Conservation (phyloP, 2,888 invertebrate species). For the Drosophila cyrtoloma region DNA sequence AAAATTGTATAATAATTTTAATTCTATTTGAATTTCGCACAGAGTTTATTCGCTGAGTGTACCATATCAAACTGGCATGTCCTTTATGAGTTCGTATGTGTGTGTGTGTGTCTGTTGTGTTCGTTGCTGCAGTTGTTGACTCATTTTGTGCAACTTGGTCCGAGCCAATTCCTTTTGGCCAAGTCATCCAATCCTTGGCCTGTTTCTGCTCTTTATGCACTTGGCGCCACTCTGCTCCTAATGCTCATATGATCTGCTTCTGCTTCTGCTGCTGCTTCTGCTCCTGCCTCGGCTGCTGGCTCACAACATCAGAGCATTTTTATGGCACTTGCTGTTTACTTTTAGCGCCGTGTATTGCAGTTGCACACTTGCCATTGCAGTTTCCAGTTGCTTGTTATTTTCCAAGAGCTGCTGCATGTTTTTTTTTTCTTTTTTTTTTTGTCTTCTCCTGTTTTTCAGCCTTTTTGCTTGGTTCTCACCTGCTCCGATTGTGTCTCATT, state of each 20-base stretch:
- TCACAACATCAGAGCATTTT: conserved; percentile 57
- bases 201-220: conserved; percentile 68
- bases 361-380: conserved; percentile 36
- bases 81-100: conserved; percentile 48
- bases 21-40: not conserved
- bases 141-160: conserved; percentile 62
- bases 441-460: not conserved
- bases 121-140: conserved; percentile 72
- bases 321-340: conserved; percentile 71
- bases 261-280: conserved; percentile 9
- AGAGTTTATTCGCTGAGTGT: conserved; percentile 1
- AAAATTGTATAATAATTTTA: not conserved
- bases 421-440: conserved; percentile 9
- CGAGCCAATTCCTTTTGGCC: conserved; percentile 72
- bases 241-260: conserved; percentile 69
- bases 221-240: conserved; percentile 42
- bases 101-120: conserved; percentile 31
- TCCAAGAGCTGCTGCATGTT: conserved; percentile 33
- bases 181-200: conserved; percentile 65
- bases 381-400: conserved; percentile 56
- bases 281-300: conserved; percentile 10
- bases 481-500: conserved; percentile 62
- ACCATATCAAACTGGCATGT: conserved; percentile 43
- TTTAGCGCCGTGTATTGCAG: conserved; percentile 36
- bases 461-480: conserved; percentile 29